Evolutionary conservation across 2,113 vertebrate genomes (phyloP), one percentile per base, ranked within the genome.

Genomic region (Nibea albiflora): DNA sequence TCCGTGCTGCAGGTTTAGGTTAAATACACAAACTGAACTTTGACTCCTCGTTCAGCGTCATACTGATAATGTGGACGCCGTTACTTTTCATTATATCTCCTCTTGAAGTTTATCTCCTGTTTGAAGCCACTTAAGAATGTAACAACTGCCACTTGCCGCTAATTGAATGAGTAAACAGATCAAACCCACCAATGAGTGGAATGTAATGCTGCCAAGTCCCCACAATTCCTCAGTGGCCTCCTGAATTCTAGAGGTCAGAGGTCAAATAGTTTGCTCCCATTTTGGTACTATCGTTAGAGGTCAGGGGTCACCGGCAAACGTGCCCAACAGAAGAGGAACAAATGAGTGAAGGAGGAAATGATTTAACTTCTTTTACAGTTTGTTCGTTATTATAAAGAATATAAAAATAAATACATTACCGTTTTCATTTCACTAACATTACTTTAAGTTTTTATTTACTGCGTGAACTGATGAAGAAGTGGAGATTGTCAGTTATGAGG

Each of bases 191-290:
- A 87, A 72, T 66, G 89, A 78, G 72, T n/a, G 77, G 90, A 90
- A 91, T 90, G 86, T 46, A 35, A 83, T 64, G 67, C 73, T 70
- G 11, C 16, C 56, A 82, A 81, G 70, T 87, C 80, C 73, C 73
- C 83, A 80, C 87, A 83, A 88, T 90, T 83, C 90, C 85, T 80
- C 56, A 69, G 77, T 63, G 73, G 82, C 84, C 80, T 85, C 78
- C 81, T 49, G 85, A 84, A 89, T 85, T 88, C 86, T 78, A 39
- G 54, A 76, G 82, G 88, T 89, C 84, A 89, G 69, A 83, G 85
- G 91, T 93, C 80, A 90, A 86, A 93, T 90, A 83, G 83, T 89
- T 91, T 83, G 74, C 60, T 79, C 58, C 28, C 71, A 61, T 85
- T 89, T 83, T 83, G 86, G 82, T 86, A 76, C 68, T 44, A 49